These are phyloP conservation scores for Kryptopterus vitreolus DNA, from an alignment of 2,797 vertebrate genomes.

Conservation along the genomic window DNA sequence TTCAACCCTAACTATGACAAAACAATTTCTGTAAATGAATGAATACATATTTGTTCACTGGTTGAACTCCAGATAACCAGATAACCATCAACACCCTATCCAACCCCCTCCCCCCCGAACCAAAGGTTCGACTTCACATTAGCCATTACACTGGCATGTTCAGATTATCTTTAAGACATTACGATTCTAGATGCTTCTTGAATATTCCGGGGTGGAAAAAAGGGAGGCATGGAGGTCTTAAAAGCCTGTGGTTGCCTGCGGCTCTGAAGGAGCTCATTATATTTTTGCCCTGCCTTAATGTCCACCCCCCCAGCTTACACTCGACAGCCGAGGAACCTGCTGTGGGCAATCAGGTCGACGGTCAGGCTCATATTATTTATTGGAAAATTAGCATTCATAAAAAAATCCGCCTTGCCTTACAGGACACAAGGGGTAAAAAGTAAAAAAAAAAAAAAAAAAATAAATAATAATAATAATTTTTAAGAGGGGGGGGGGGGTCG, in stretches of 20 bases:
- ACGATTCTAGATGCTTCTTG: constrained; percentile 28
- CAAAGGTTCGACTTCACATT: not conserved
- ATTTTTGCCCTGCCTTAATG: constrained; percentile 41
- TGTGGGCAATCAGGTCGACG: constrained; percentile 33
- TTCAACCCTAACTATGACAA: not conserved
- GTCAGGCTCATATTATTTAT: constrained; percentile 46
- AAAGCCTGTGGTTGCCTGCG: constrained; percentile 37
- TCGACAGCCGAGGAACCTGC: constrained; percentile 35
- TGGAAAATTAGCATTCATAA: constrained; percentile 41
- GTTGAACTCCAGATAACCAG: not conserved
- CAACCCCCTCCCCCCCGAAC: no score
- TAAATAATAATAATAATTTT: no score
- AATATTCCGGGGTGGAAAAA: constrained; percentile 37
- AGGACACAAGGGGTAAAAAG: not conserved
- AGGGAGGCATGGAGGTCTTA: constrained; percentile 31
- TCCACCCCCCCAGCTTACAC: constrained; percentile 39
- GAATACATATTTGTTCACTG: not conserved
- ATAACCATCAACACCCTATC: not conserved
- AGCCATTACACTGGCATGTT: constrained; percentile 15
- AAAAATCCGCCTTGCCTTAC: constrained; percentile 19
- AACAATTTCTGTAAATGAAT: not conserved
- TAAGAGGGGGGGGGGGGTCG: no score
- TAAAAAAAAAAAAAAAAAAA: not conserved
- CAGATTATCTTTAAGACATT: constrained; percentile 33
- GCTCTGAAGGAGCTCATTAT: constrained; percentile 52